phyloP scores from a whole-genome alignment of 2,888 invertebrate genomes.

The Drosophila fulvimacula region DNA sequence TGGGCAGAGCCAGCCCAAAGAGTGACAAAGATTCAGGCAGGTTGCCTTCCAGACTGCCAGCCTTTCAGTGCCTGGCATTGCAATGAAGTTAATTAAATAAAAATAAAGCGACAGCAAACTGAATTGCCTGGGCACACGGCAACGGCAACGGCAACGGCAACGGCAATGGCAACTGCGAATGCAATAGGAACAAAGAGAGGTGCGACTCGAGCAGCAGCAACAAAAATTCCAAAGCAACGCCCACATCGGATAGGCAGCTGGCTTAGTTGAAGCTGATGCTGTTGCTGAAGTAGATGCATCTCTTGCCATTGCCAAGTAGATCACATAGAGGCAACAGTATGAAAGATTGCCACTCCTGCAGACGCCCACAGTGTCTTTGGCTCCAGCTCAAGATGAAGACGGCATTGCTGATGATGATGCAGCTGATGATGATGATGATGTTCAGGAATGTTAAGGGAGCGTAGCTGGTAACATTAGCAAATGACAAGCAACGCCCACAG shows the following conservation, averaged over 20 bases:
- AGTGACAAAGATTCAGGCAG: slow-evolving; percentile 29
- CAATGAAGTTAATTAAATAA: slow-evolving; percentile 79
- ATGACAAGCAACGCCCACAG: slow-evolving; percentile 53
- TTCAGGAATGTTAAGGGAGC: slow-evolving; percentile 27
- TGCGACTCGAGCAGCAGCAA: slow-evolving; percentile 20
- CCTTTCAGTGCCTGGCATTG: slow-evolving; percentile 43
- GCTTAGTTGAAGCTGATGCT: slow-evolving; percentile 42
- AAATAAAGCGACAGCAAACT: slow-evolving; percentile 73
- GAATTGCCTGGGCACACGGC: slow-evolving; percentile 60
- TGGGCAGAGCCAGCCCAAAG: slow-evolving; percentile 48
- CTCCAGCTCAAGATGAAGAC: slow-evolving; percentile 18
- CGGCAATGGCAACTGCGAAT: slow-evolving; percentile 8
- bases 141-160: slow-evolving; percentile 6
- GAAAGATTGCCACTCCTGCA: slow-evolving; percentile 47
- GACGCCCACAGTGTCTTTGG: slow-evolving; percentile 48
- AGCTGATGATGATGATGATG: slow-evolving; percentile 17
- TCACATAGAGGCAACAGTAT: slow-evolving; percentile 52
- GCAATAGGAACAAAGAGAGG: slow-evolving; percentile 16
- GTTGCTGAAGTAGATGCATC: slow-evolving; percentile 44
- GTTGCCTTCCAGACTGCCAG: slow-evolving; percentile 30
- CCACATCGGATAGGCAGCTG: slow-evolving; percentile 53
- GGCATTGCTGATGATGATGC: slow-evolving; percentile 3
- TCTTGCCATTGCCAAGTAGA: slow-evolving; percentile 65
- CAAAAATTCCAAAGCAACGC: slow-evolving; percentile 43
- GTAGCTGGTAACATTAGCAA: slow-evolving; percentile 35